Evolutionary conservation across 2,113 vertebrate genomes (phyloP).

Genomic region (Crypturellus undulatus): DNA sequence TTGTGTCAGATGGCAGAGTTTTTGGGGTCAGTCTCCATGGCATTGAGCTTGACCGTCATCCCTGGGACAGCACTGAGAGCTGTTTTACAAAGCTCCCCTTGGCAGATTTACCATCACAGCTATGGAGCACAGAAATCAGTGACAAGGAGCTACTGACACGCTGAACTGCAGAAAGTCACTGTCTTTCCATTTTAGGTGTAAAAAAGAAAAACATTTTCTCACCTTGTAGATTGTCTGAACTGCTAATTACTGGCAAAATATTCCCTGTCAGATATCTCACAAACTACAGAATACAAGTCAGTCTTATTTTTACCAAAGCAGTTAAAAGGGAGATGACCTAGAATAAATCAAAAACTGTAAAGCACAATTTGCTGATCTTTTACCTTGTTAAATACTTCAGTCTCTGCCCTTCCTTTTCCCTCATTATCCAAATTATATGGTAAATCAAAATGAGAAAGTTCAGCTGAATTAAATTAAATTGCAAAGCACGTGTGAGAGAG

Average conservation of each 20-base stretch:
- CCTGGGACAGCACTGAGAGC: background rate
- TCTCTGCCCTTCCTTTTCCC: background rate
- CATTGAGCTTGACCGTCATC: slow-evolving; percentile 19
- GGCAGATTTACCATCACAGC: background rate
- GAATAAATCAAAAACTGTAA: background rate
- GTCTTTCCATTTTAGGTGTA: background rate
- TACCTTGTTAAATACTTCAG: background rate
- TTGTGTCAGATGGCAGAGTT: background rate
- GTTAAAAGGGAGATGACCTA: background rate
- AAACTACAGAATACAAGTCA: background rate
- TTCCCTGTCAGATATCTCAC: background rate
- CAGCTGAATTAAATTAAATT: background rate
- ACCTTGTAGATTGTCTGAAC: background rate
- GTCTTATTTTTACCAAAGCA: background rate
- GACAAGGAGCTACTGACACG: background rate
- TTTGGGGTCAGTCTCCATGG: slow-evolving; percentile 46
- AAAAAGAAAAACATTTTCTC: background rate
- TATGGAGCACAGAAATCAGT: background rate
- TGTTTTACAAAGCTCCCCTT: background rate
- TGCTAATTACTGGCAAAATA: background rate
- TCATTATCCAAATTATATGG: slow-evolving; percentile 12
- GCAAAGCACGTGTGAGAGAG: background rate
- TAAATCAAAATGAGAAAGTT: background rate
- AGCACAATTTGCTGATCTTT: background rate
- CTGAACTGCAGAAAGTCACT: fast-evolving